Evolutionary conservation across 1,140 invertebrate genomes (phyloP).

Genomic region (Palaemon carinicauda): DNA sequence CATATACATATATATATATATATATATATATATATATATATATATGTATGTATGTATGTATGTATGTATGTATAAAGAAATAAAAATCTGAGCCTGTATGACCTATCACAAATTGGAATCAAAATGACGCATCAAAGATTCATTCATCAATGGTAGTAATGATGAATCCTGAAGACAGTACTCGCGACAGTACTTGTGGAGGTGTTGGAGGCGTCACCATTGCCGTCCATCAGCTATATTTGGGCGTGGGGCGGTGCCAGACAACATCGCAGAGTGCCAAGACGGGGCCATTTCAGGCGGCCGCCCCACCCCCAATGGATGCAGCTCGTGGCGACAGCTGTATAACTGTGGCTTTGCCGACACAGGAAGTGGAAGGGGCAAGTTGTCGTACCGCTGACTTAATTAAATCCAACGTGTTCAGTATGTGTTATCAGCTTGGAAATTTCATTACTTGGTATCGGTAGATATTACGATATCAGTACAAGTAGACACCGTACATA

Average conservation of each 20-base stretch:
- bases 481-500: not conserved
- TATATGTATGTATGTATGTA: too few relatives aligned
- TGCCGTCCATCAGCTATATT: conserved; percentile 14
- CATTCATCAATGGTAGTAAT: too few relatives aligned
- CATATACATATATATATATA: too few relatives aligned
- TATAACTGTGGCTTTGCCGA: not conserved
- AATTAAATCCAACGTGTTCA: not conserved
- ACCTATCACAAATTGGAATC: too few relatives aligned
- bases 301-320: not conserved
- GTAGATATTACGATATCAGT: not conserved
- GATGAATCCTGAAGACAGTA: too few relatives aligned
- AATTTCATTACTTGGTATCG: too few relatives aligned
- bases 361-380: not conserved
- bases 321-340: not conserved
- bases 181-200: not conserved
- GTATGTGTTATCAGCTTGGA: too few relatives aligned
- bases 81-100: too few relatives aligned
- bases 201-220: not conserved
- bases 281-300: too few relatives aligned
- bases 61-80: too few relatives aligned
- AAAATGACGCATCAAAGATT: too few relatives aligned
- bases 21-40: too few relatives aligned
- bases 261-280: not conserved
- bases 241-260: conserved; percentile 29
- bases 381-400: not conserved